These are phyloP conservation scores for Procambarus virginalis DNA, from an alignment of 1,140 invertebrate species.

Conservation along the genomic window DNA sequence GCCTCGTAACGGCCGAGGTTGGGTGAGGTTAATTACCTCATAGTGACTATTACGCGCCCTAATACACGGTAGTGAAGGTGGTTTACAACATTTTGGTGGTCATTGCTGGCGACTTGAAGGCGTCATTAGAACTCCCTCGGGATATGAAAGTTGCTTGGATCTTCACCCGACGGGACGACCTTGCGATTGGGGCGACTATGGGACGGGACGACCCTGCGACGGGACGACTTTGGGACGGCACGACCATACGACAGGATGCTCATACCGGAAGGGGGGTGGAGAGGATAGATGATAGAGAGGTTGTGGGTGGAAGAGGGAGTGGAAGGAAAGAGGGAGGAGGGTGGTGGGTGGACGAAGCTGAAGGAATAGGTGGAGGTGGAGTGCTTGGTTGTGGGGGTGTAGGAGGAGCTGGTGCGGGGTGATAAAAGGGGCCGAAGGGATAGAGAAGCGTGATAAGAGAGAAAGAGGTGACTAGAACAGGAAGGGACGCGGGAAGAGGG, in stretches of 20 bases:
- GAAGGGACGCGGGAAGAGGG: neutral
- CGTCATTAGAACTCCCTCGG: slow-evolving; percentile 8
- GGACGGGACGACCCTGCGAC: too few species aligned
- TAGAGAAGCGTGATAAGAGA: neutral
- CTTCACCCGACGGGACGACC: neutral
- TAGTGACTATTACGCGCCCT: neutral
- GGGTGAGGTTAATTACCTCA: neutral
- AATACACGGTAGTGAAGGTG: slow-evolving; percentile 6
- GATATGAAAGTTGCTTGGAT: slow-evolving; percentile 2
- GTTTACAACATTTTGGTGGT: slow-evolving; percentile 23
- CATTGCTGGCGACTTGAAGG: slow-evolving; percentile 5
- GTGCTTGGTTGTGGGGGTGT: neutral
- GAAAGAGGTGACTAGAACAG: neutral
- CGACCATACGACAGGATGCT: neutral
- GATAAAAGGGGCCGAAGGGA: neutral
- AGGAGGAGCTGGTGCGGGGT: neutral
- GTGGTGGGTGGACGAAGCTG: neutral
- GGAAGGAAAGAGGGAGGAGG: neutral
- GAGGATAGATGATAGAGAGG: neutral
- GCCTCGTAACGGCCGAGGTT: neutral
- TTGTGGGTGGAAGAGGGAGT: neutral
- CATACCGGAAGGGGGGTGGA: neutral
- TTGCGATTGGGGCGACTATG: too few species aligned
- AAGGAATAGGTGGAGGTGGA: neutral
- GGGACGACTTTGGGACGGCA: too few species aligned